phyloP scores from a whole-genome alignment of 1,140 invertebrate species.

The Hesperophylax magnus region DNA sequence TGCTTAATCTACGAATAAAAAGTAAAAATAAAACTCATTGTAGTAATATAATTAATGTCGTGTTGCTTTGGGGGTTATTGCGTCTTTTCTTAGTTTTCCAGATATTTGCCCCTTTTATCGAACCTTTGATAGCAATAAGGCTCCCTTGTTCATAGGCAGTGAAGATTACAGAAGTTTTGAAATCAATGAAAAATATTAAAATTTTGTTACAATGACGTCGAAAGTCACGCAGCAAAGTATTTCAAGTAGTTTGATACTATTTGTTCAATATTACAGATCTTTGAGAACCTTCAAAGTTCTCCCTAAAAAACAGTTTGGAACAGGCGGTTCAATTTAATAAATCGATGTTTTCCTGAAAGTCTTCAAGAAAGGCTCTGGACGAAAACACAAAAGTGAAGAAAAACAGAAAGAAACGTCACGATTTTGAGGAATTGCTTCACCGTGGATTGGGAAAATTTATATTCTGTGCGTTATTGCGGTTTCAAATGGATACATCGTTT shows the following conservation, averaged over 20 bases:
- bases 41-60: not conserved
- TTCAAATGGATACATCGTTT: not conserved
- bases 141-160: no score
- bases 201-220: no score
- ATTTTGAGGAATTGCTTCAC: conserved; percentile 30
- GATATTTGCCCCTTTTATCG: no score
- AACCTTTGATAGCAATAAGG: no score
- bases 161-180: no score
- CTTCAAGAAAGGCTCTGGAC: not conserved
- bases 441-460: conserved; percentile 8
- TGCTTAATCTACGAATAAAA: not conserved
- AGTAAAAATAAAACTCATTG: not conserved
- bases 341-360: not conserved
- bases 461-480: conserved; percentile 19
- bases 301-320: not conserved
- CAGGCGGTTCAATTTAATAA: not conserved
- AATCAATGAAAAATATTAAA: no score
- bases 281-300: not conserved
- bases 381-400: conserved; percentile 6
- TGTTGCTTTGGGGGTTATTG: no score
- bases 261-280: no score
- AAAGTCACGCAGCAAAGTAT: no score
- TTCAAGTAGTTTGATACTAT: no score
- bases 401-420: conserved; percentile 20
- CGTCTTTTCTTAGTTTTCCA: no score